phyloP scores from a whole-genome alignment of 2,888 invertebrate species.

The Lepidochitona cinerea region DNA sequence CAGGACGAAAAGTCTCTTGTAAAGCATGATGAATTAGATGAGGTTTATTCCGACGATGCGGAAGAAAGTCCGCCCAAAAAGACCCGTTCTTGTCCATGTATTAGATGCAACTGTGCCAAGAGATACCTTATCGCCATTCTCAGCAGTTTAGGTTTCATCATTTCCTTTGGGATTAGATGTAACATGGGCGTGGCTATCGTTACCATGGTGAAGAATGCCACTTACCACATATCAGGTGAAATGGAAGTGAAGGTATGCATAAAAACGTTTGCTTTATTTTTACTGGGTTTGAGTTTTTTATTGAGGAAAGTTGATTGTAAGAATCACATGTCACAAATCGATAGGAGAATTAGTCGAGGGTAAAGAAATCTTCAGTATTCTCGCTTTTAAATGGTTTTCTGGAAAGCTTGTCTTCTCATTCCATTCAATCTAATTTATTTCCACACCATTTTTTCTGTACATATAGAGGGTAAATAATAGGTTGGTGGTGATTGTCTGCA shows the following conservation, averaged over 20 bases:
- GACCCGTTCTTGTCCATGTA: constrained; percentile 34
- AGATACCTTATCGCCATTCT: constrained; percentile 71
- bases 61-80: constrained; percentile 39
- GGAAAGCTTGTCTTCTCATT: too few species aligned
- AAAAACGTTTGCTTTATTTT: too few species aligned
- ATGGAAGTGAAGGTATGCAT: background rate
- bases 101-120: constrained; percentile 45
- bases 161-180: constrained; percentile 90
- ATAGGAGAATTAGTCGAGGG: too few species aligned
- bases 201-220: constrained; percentile 75
- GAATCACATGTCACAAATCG: too few species aligned
- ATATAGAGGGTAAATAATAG: too few species aligned
- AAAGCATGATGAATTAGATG: constrained; percentile 67
- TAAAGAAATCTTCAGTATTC: too few species aligned
- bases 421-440: too few species aligned
- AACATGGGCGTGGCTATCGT: constrained; percentile 99
- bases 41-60: constrained; percentile 57
- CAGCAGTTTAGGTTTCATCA: constrained; percentile 73
- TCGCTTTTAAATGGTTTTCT: too few species aligned
- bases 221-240: constrained; percentile 10
- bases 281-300: too few species aligned
- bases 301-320: too few species aligned
- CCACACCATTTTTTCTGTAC: too few species aligned
- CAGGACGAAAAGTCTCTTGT: constrained; percentile 63
- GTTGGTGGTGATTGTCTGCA: too few species aligned